These are phyloP conservation scores for Odobenus rosmarus DNA, from an alignment of 2,113 vertebrate genomes.

Conservation along the genomic window DNA sequence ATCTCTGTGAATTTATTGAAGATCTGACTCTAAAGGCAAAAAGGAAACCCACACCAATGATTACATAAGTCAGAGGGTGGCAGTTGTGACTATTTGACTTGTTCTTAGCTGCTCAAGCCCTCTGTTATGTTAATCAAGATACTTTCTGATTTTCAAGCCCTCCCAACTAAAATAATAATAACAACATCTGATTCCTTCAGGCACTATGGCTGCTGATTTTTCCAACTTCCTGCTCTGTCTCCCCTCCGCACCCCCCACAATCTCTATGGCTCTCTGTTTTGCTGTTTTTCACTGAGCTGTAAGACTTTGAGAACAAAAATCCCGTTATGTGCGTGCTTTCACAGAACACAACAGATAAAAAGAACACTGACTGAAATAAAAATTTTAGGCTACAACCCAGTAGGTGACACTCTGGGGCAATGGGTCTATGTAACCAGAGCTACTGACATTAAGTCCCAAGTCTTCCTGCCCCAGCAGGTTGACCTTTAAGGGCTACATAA, in stretches of 20 bases:
- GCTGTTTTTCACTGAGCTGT: conserved; percentile 21
- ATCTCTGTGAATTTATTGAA: not conserved
- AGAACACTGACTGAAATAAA: conserved; percentile 27
- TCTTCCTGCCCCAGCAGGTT: conserved; percentile 22
- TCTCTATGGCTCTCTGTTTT: not conserved
- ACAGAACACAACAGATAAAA: conserved; percentile 39
- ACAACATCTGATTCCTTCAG: not conserved
- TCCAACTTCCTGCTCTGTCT: not conserved
- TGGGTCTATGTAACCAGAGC: not conserved
- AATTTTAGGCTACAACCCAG: not conserved
- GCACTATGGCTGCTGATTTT: not conserved
- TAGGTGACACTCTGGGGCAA: not conserved
- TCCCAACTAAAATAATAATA: not conserved
- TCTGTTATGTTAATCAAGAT: conserved; percentile 45
- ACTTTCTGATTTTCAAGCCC: conserved; percentile 36
- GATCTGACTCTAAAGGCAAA: conserved; percentile 38
- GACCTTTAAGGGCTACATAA: not conserved
- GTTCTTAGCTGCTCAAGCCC: conserved; percentile 44
- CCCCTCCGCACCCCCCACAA: not conserved
- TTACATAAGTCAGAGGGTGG: conserved; percentile 25
- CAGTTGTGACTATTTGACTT: conserved; percentile 38
- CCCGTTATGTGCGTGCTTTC: not conserved
- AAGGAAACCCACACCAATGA: not conserved
- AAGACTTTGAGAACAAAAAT: conserved; percentile 40
- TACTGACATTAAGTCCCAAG: not conserved